Evolutionary conservation across 1,140 invertebrate genomes (phyloP), one percentile per base, ranked within the genome.

Genomic region (Pseudomyrmex pallidus): DNA sequence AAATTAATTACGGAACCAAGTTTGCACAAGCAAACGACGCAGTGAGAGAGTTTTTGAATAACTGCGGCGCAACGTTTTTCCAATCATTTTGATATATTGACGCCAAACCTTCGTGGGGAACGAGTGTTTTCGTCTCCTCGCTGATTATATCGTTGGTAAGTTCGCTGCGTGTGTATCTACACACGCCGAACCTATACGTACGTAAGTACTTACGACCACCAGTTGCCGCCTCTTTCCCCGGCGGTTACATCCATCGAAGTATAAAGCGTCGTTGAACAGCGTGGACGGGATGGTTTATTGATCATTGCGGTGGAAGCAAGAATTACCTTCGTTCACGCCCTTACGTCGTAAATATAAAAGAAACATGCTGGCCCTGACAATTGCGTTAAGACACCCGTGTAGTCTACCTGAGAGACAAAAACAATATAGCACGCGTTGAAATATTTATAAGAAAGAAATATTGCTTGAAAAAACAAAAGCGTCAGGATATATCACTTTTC

Each of bases 161-260:
- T 59, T 68, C 64, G 15, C 64, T 68, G 54, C 66, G 66, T 54
- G 46, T 70, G 35, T 7, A n/a, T n/a, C n/a, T n/a, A 52, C 54
- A 70, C 82, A 46, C 35, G 74, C 22, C 15, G 25, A 63, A 70
- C 64, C 44, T 46, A 80, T 59, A 82, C 73, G 82, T 76, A 74
- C 72, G 44, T 61, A 80, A 85, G 73, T 85, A 78, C 76, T 78
- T 85, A 88, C 86, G 83, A 63, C 87, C 86, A 88, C 87, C 83
- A 88, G 87, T 88, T 88, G 87, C 87, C 76, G 61, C 46, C 68
- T 80, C 86, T 87, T 87, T 80, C 59, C 57, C 62, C 56, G 73
- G 54, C 48, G 52, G 35, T 83, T 77, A 83, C 62, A 76, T 62
- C 72, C 62, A 76, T 83, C 73, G 82, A 83, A 83, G 59, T 76